phyloP scores from a whole-genome alignment of 1,140 invertebrate species.

The Bilobella aurantiaca region DNA sequence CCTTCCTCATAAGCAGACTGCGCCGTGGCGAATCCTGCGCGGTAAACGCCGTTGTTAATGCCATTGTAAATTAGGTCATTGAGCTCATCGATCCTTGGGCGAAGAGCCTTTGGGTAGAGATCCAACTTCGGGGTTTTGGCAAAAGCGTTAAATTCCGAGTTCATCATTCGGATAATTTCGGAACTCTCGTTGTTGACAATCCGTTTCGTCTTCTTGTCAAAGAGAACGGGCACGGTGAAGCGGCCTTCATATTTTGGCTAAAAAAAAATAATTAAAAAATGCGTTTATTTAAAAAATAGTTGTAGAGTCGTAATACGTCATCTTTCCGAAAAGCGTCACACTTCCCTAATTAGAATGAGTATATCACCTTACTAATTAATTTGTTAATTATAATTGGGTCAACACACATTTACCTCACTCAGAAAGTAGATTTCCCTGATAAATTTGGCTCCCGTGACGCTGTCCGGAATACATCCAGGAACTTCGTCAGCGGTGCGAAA shows the following conservation, averaged over 20 bases:
- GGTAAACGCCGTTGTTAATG: constrained; percentile 28
- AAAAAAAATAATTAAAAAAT: background rate
- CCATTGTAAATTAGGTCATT: constrained; percentile 22
- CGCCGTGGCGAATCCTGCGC: constrained; percentile 24
- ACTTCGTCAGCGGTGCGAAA: constrained; percentile 13
- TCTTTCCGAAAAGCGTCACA: too few relatives aligned
- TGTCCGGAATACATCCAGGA: constrained; percentile 28
- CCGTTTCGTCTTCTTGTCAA: constrained; percentile 25
- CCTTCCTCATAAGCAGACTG: constrained; percentile 23
- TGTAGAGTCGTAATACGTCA: too few relatives aligned
- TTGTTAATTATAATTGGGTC: too few relatives aligned
- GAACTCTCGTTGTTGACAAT: constrained; percentile 33
- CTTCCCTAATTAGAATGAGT: too few relatives aligned
- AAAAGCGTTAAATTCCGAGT: constrained; percentile 24
- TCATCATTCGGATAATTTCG: constrained; percentile 29
- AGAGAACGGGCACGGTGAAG: constrained; percentile 29
- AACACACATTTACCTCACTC: constrained; percentile 15
- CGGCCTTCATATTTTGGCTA: constrained; percentile 20
- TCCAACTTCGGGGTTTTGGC: constrained; percentile 21
- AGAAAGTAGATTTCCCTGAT: constrained; percentile 24
- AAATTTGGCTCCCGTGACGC: constrained; percentile 10
- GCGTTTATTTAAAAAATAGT: background rate
- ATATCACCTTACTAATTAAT: too few relatives aligned
- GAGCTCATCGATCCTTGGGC: constrained; percentile 18
- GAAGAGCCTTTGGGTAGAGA: constrained; percentile 17